Evolutionary conservation across 1,140 invertebrate species (phyloP).

Genomic region (Globodera ellingtonae): DNA sequence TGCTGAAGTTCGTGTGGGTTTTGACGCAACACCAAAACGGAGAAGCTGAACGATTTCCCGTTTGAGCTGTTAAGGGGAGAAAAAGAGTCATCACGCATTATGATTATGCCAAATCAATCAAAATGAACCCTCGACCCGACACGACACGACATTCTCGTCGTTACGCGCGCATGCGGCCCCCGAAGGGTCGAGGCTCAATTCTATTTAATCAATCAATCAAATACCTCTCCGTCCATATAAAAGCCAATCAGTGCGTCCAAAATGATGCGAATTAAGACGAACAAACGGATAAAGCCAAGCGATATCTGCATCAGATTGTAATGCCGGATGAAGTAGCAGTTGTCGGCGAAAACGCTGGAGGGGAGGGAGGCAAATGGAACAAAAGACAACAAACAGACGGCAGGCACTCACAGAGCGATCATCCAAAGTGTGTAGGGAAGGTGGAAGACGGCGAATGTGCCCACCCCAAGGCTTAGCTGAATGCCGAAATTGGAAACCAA

Average conservation of each 20-base stretch:
- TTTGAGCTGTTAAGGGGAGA: slow-evolving; percentile 1
- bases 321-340: slow-evolving; percentile 30
- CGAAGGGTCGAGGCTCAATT: too few species aligned
- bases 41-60: slow-evolving; percentile 8
- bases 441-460: slow-evolving; percentile 50
- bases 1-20: neutral
- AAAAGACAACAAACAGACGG: too few species aligned
- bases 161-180: too few species aligned
- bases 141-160: too few species aligned
- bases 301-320: slow-evolving; percentile 28
- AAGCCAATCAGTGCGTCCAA: slow-evolving; percentile 32
- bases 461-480: slow-evolving; percentile 48
- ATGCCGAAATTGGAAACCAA: neutral
- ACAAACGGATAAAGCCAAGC: slow-evolving; percentile 24
- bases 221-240: slow-evolving; percentile 18
- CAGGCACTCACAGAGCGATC: neutral
- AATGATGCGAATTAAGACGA: slow-evolving; percentile 26
- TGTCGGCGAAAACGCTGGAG: neutral
- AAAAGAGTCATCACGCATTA: too few species aligned
- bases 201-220: neutral
- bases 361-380: neutral
- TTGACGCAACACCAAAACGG: neutral
- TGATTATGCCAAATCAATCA: neutral
- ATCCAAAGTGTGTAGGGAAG: slow-evolving; percentile 51
- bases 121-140: too few species aligned